Evolutionary conservation across 2,888 invertebrate genomes (phyloP), one percentile per base, ranked within the genome.

Genomic region (Sinelater perroti): DNA sequence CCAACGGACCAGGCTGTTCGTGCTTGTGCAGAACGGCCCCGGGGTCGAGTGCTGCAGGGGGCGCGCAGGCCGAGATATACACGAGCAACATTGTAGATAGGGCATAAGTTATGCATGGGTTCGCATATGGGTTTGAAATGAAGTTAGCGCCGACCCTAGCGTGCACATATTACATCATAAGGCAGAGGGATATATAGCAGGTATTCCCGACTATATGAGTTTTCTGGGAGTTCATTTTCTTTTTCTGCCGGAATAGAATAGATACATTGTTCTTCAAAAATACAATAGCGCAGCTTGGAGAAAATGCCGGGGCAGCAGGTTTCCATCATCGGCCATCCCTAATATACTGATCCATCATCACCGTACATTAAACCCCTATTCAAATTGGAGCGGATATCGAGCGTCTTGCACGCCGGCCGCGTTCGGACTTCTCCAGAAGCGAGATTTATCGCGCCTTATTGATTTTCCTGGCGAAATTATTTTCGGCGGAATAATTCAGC

Each of bases 41-140:
- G 17, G 46, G 13, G 56, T 36, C 35, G 58, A 60, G 45, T 53
- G 55, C 53, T 60, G 18, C 30, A 26, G 33, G 55, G 63, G 59
- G 31, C 36, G 60, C 51, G 53, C 53, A 52, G 44, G 28, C 35
- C 30, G 40, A 52, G 45, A 60, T 61, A 59, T 53, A 59, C 63
- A 56, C 59, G 62, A 56, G 47, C 54, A 62, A 65, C 63, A 64
- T 65, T 67, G 66, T 64, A 61, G 60, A 60, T 56, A 58, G 62
- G 56, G 59, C 51, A 67, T 69, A 67, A 66, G 62, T 67, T 69
- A 69, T 69, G 69, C 66, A 69, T 69, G 67, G 66, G 63, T 56
- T 61, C 62, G 63, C 66, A 67, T 67, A 67, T 69, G 67, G 66
- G 65, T 65, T 67, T 58, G 60, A 62, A 67, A 67, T 67, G 67